Percentiles rank a stretch among this genome's conserved stretches.
These are phyloP conservation scores for Pollenia labialis DNA, from an alignment of 2,888 invertebrate species.

Conservation along the genomic window DNA sequence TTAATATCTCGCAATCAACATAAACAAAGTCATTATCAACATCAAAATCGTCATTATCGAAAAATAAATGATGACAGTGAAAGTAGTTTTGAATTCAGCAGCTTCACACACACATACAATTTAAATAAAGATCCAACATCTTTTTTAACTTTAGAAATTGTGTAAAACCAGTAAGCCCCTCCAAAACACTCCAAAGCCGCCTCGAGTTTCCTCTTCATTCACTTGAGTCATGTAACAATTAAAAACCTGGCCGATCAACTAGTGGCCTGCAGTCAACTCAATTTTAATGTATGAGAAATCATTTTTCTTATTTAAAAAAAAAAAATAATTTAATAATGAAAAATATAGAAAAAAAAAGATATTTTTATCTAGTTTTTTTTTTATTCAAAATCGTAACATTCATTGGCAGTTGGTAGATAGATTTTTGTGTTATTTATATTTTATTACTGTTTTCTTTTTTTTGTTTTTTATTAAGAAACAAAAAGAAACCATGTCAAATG, in stretches of 20 bases:
- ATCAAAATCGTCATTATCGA: conserved; percentile 13
- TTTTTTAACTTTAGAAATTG: conserved; percentile 7
- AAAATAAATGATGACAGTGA: conserved; percentile 65
- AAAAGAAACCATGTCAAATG: conserved; percentile 68
- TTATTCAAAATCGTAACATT: conserved; percentile 6
- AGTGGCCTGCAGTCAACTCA: conserved; percentile 1
- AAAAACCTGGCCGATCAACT: not conserved
- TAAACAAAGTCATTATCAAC: conserved; percentile 1
- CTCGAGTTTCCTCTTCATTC: no score
- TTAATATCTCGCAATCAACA: not conserved
- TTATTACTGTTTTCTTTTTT: conserved; percentile 13
- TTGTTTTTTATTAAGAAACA: conserved; percentile 14
- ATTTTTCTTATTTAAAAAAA: not conserved
- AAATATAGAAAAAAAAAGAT: conserved; percentile 12
- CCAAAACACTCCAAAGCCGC: not conserved
- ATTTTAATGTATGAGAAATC: conserved; percentile 20
- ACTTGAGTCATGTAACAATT: conserved; percentile 14
- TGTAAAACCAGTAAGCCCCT: not conserved
- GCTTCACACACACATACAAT: not conserved
- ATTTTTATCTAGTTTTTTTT: conserved; percentile 29
- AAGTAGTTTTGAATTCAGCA: conserved; percentile 56
- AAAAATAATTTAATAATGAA: not conserved
- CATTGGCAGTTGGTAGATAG: conserved; percentile 35
- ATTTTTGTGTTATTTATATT: conserved; percentile 48
- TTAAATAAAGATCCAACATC: not conserved